Evolutionary conservation across 30 jellyfish, hydroid and myxozoan species (phyloP), one percentile per base, ranked within the genome.

Genomic region (Aurelia aurita complex sp. Pacific): DNA sequence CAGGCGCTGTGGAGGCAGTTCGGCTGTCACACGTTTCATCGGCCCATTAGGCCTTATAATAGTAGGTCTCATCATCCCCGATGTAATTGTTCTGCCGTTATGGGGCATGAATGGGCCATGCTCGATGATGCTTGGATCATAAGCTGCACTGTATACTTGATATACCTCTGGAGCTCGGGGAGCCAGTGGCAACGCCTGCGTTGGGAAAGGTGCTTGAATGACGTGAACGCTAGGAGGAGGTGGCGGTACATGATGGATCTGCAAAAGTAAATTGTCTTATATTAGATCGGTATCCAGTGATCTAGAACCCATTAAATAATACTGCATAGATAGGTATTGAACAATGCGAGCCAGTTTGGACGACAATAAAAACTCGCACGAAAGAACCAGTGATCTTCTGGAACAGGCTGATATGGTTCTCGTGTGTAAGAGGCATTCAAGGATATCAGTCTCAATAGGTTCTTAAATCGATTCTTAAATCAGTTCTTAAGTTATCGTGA

Each of bases 121-220:
- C 69, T 84, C 93, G 4, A 84, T 84, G 65, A 84, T 84, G 43
- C 93, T 84, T 43, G 93, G 85, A 53, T 84, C 93, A 59, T 84
- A 84, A 16, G 93, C 83, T 3, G 93, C 72, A 59, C 73, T 84
- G 64, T 71, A 74, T 23, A 84, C 64, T 59, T 84, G 93, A 69
- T 84, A 84, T 42, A 84, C 87, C 67, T 84, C 93, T 64, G 93
- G 87, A 46, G 57, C 57, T 50, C 93, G 93, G 10, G 68, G 87
- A 55, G 76, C 70, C 43, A 42, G 34, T 38, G 77, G 93, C 50
- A 72, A 29, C 10, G 87, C 63, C 17, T 77, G 87, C 61, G 85
- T 67, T 15, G 84, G 87, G 35, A 38, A 57, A 23, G 86, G 81
- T 43, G 80, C 93, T 38, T 50, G 93, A 11, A 84, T 73, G 8